Percentiles rank a stretch among this genome's conserved stretches.
Evolutionary conservation across 2,113 vertebrate species (phyloP).

Genomic region (Cyphomyrus plagiostoma): DNA sequence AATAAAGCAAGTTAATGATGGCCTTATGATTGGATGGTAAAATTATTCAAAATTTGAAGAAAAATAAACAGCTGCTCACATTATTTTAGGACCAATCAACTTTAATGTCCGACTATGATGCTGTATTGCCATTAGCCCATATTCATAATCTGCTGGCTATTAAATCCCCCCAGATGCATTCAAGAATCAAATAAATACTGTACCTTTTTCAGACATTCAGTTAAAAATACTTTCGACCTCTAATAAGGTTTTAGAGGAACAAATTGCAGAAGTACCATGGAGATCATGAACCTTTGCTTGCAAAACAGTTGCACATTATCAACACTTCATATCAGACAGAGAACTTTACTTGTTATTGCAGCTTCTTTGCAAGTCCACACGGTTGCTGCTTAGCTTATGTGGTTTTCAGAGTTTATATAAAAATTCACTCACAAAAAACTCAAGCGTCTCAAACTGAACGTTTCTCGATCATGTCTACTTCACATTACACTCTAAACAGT

Average conservation of each 20-base stretch:
- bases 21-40: not conserved
- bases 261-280: not conserved
- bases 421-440: not conserved
- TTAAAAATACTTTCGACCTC: not conserved
- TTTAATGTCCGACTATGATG: not conserved
- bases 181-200: not conserved
- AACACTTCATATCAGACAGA: not conserved
- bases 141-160: not conserved
- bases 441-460: slow-evolving; percentile 11
- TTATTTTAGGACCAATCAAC: not conserved
- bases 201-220: not conserved
- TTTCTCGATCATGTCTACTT: not conserved
- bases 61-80: not conserved
- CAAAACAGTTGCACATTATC: not conserved
- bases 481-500: slow-evolving; percentile 11
- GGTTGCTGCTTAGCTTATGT: not conserved
- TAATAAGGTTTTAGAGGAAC: not conserved
- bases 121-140: not conserved
- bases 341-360: not conserved
- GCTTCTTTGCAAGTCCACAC: not conserved
- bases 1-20: not conserved
- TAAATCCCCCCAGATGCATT: not conserved
- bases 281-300: not conserved
- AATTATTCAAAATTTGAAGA: not conserved
- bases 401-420: not conserved